Conservation (phyloP, 2,113 vertebrate genomes). For the Ailurus styani region DNA sequence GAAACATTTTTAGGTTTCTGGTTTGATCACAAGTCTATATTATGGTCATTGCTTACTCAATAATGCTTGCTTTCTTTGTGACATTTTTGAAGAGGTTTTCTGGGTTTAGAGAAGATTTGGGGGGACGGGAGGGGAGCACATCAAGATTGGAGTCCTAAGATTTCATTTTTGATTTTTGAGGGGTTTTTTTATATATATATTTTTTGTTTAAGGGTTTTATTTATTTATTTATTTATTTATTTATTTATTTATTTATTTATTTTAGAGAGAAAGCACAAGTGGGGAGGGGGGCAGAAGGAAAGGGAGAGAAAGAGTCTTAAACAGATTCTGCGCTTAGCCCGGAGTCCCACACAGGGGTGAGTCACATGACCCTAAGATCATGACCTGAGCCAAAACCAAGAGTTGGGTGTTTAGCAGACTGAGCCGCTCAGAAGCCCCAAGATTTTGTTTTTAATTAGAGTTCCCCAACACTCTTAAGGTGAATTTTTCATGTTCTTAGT, state of each 20-base stretch:
- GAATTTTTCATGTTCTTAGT: background rate
- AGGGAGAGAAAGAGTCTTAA: background rate
- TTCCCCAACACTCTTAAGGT: too few species aligned
- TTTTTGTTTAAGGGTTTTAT: background rate
- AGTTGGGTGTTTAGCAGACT: too few species aligned
- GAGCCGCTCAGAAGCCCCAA: too few species aligned
- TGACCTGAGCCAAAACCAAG: too few species aligned
- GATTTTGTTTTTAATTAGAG: too few species aligned
- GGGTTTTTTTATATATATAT: background rate
- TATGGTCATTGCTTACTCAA: background rate
- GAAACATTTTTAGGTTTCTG: background rate
- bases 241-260: background rate
- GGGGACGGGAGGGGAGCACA: background rate
- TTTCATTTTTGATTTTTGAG: background rate
- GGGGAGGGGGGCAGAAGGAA: background rate
- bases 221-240: background rate
- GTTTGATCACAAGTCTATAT: background rate
- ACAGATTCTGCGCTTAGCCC: too few species aligned
- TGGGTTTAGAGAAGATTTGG: background rate
- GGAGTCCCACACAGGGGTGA: too few species aligned
- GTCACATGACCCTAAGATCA: too few species aligned
- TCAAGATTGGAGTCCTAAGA: background rate
- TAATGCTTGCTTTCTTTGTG: background rate
- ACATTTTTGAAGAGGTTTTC: background rate
- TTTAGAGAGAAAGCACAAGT: background rate